A percentile compares a stretch with the other conserved stretches of the same genome.
phyloP scores from a whole-genome alignment of 2,888 invertebrate genomes.

The Mythimna albipuncta region DNA sequence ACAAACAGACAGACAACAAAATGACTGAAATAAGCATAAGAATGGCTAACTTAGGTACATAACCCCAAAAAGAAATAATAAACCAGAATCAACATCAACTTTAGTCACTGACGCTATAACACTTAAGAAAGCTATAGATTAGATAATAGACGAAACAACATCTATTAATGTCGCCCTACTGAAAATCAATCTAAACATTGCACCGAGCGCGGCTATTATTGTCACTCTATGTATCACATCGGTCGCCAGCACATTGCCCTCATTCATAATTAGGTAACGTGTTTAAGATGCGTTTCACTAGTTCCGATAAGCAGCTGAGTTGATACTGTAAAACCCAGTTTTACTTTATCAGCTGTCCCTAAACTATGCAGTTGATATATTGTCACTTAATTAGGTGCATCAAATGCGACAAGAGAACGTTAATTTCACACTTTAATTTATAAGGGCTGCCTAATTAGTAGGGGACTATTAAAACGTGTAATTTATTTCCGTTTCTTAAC shows the following conservation, averaged over 20 bases:
- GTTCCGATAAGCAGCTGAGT: slow-evolving; percentile 57
- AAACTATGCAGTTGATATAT: slow-evolving; percentile 60
- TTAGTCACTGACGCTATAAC: too few species aligned
- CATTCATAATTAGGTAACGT: slow-evolving; percentile 64
- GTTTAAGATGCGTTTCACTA: slow-evolving; percentile 47
- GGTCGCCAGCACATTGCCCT: slow-evolving; percentile 58
- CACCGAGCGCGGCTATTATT: slow-evolving; percentile 47
- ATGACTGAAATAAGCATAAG: too few species aligned
- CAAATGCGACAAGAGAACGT: slow-evolving; percentile 58
- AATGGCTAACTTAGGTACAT: too few species aligned
- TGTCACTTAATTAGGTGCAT: slow-evolving; percentile 58
- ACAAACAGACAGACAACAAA: too few species aligned
- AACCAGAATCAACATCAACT: not conserved
- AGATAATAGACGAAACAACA: slow-evolving; percentile 13
- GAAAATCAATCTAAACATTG: slow-evolving; percentile 53
- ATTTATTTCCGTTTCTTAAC: slow-evolving; percentile 52
- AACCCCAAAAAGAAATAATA: not conserved
- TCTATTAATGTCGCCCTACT: slow-evolving; percentile 30
- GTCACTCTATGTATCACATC: slow-evolving; percentile 50
- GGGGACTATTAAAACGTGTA: slow-evolving; percentile 36
- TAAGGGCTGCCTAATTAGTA: slow-evolving; percentile 52
- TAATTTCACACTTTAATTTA: slow-evolving; percentile 58
- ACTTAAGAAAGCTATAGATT: slow-evolving; percentile 8
- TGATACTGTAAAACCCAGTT: slow-evolving; percentile 61
- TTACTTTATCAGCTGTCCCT: slow-evolving; percentile 60